phyloP scores from a whole-genome alignment of 2,797 vertebrate genomes.

The Malacoraja senta region DNA sequence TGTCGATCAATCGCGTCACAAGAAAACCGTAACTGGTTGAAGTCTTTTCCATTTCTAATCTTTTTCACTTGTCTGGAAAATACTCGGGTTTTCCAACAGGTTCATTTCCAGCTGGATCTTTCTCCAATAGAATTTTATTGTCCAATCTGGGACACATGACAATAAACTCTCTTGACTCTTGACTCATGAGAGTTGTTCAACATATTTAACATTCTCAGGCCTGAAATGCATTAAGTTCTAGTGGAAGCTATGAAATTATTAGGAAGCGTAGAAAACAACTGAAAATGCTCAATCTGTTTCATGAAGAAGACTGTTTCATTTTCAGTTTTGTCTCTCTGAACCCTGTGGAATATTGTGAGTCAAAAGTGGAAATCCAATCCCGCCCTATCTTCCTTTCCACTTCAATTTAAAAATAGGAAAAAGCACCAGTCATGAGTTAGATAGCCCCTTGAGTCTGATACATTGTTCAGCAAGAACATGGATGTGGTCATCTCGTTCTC shows the following conservation, averaged over 20 bases:
- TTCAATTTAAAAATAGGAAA: background rate
- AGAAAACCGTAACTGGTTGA: background rate
- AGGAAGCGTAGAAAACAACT: background rate
- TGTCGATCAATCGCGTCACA: no score
- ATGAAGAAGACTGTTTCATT: background rate
- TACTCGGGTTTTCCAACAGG: no score
- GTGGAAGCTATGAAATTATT: background rate
- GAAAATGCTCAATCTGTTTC: background rate
- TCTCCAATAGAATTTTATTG: background rate
- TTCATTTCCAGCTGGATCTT: background rate
- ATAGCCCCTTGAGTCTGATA: no score
- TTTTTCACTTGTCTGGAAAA: background rate
- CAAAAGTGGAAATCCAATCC: background rate
- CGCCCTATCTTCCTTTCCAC: background rate
- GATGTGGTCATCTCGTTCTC: no score
- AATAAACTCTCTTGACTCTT: no score
- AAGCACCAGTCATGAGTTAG: no score
- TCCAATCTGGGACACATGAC: no score
- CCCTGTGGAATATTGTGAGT: background rate
- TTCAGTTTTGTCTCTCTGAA: background rate
- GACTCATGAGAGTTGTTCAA: background rate
- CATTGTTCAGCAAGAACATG: no score
- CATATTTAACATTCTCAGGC: background rate
- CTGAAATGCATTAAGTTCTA: background rate
- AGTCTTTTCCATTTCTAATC: background rate